These are phyloP conservation scores for Speoplatyrhinus poulsoni DNA, from an alignment of 2,113 vertebrate species.

Conservation along the genomic window DNA sequence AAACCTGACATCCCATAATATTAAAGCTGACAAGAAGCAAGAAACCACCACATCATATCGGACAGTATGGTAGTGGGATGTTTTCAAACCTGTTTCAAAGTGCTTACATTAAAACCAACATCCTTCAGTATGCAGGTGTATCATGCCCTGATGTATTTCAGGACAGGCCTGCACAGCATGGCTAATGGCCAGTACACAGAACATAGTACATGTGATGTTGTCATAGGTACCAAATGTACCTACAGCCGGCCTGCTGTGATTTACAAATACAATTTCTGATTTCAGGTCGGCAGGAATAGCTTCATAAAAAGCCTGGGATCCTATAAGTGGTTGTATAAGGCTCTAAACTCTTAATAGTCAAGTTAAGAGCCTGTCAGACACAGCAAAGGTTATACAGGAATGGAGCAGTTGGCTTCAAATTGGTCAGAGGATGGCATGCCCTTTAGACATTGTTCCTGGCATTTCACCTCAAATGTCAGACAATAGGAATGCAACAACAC, in stretches of 20 bases:
- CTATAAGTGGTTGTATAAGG: not conserved
- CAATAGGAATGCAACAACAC: no score
- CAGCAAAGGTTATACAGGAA: not conserved
- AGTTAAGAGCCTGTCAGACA: slow-evolving; percentile 12
- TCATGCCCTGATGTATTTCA: no score
- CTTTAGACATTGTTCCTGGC: not conserved
- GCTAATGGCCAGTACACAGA: no score
- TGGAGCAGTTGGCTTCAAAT: not conserved
- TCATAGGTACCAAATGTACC: not conserved
- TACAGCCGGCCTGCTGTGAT: slow-evolving; percentile 1
- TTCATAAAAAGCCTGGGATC: not conserved
- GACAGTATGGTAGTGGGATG: no score
- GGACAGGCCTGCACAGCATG: no score
- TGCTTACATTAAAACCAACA: no score
- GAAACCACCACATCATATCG: no score
- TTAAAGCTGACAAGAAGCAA: not conserved
- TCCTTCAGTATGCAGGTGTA: no score
- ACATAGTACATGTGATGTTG: no score
- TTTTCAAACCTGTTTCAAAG: no score
- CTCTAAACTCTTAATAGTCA: slow-evolving; percentile 6
- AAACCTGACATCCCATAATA: not conserved
- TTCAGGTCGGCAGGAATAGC: not conserved
- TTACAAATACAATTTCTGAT: slow-evolving; percentile 10
- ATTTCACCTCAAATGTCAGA: not conserved
- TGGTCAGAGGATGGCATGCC: not conserved